These are phyloP conservation scores for Tenualosa thibaudeaui DNA, from an alignment of 2,797 vertebrate genomes.

Conservation along the genomic window DNA sequence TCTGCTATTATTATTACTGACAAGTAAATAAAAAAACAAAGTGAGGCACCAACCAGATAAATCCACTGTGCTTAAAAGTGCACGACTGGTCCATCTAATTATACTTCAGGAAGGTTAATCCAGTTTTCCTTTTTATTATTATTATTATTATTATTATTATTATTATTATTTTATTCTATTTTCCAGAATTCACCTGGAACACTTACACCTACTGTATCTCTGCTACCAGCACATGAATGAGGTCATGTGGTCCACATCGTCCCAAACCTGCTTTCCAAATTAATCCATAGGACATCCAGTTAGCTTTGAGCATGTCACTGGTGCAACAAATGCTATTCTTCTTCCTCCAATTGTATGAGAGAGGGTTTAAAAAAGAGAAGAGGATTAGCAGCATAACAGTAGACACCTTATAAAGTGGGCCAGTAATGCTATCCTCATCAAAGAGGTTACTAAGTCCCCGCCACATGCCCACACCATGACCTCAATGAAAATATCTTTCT, in stretches of 20 bases:
- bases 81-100: constrained; percentile 61
- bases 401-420: constrained; percentile 35
- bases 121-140: constrained; percentile 30
- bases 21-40: constrained; percentile 48
- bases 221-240: constrained; percentile 52
- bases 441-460: constrained; percentile 18
- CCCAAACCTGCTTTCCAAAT: constrained; percentile 40
- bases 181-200: constrained; percentile 43
- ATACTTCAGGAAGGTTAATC: constrained; percentile 55
- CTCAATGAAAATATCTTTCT: constrained; percentile 18
- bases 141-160: not conserved
- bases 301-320: constrained; percentile 46
- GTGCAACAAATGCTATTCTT: constrained; percentile 49
- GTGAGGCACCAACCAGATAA: constrained; percentile 46
- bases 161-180: not conserved
- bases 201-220: constrained; percentile 40
- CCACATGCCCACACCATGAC: constrained; percentile 20
- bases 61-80: constrained; percentile 55
- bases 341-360: constrained; percentile 15
- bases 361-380: constrained; percentile 41
- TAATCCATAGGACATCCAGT: constrained; percentile 60
- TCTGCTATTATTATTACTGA: not conserved
- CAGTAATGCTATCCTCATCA: constrained; percentile 33
- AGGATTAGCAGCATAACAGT: constrained; percentile 42
- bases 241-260: constrained; percentile 55